Evolutionary conservation across 2,888 invertebrate species (phyloP), one percentile per base, ranked within the genome.

Genomic region (Cantharis lateralis): DNA sequence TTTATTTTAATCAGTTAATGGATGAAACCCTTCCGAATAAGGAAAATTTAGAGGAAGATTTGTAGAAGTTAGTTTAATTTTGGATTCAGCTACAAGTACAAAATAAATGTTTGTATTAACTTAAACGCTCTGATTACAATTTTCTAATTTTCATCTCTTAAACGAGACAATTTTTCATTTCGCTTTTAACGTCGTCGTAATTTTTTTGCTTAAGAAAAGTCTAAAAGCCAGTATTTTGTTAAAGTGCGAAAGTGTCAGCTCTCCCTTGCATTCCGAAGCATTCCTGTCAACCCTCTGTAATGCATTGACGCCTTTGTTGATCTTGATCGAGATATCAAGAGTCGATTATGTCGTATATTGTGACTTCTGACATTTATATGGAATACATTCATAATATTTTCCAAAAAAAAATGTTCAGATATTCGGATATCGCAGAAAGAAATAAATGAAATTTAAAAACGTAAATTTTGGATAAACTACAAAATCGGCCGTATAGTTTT

Each of bases 1-100:
- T 83, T 83, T 81, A 82, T 83, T 83, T 83, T 84, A 85, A 85
- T 85, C 84, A 83, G 83, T 84, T 85, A 85, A 85, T 85, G 85
- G 85, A 85, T 71, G 15, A 72, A 75, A 66, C 64, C 71, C 75
- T 71, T 70, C 48, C 61, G 69, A 66, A 62, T 69, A 71, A 68
- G 74, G 72, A 71, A 66, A 63, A 20, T 68, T 32, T 71, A 68
- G 64, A 74, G 69, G 66, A 71, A 75, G 72, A 74, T 78, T 78
- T 75, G 76, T 70, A 70, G 20, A 70, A 48, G 48, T 70, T 18
- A 70, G 32, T 70, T 32, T 61, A 32, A 32, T 70, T 70, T 70
- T 70, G 70, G 70, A 75, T 70, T 48, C 63, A n/a, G 48, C 73
- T 70, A 70, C 74, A 70, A 70, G 74, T 62, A 70, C 32, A 20